Evolutionary conservation across 2,888 invertebrate genomes (phyloP), one percentile per base, ranked within the genome.

Genomic region (Synanthedon tipuliformis): DNA sequence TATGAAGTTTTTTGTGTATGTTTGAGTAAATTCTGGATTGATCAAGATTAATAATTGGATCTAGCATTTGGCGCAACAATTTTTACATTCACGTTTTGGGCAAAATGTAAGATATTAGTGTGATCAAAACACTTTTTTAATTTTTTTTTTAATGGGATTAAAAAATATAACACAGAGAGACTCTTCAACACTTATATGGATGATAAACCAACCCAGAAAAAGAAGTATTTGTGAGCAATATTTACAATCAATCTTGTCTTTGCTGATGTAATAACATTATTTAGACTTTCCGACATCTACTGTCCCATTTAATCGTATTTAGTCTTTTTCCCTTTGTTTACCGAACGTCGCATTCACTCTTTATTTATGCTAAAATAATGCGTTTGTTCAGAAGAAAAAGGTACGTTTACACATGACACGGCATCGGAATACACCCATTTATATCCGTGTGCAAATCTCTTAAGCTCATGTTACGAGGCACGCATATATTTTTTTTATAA

Each of bases 401-500:
- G 48, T 51, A 51, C 48, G 52, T 53, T 50, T 52, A 52, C 50
- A 52, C 48, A 50, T 53, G 51, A 53, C 40, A 51, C 34, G 51
- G 50, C 50, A 53, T 51, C 41, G 52, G 50, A 45, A 45, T 45
- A 45, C 57, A 56, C 59, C 57, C 54, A 57, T 62, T 62, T 66
- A 59, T 61, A 62, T 63, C 59, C 59, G 55, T 50, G 59, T 57
- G 63, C 56, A 67, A 69, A 66, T 65, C 65, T 64, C 60, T 64
- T 65, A 66, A 66, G 69, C 64, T 61, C 53, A 60, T 56, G 57
- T 58, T 45, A 55, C 57, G 58, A 61, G 60, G 57, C 61, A 56
- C 62, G 61, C 65, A 63, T 65, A 53, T 57, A 45, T 45, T 13
- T 65, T 65, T 63, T 65, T 64, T 58, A 64, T 68, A 69, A 69